phyloP scores from a whole-genome alignment of 2,888 invertebrate species.

The Lumbricus terrestris region DNA sequence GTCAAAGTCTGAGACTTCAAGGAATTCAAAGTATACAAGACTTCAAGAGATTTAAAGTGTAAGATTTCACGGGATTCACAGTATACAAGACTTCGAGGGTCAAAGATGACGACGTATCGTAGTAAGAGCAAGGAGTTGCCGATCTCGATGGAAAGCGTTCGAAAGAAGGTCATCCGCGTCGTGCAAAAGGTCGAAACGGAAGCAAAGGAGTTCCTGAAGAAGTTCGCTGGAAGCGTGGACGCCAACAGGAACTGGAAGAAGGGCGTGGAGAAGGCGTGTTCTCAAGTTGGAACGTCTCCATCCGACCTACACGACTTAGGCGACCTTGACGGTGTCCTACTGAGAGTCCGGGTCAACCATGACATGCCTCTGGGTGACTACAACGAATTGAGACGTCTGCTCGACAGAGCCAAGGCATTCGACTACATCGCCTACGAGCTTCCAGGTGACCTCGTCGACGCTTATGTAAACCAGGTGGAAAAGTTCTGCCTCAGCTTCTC shows the following conservation, averaged over 20 bases:
- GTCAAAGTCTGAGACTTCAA: background rate
- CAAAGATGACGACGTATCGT: background rate
- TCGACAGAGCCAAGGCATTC: constrained; percentile 33
- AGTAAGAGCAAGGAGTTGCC: constrained; percentile 32
- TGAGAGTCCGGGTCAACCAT: background rate
- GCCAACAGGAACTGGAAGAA: background rate
- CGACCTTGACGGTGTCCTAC: constrained; percentile 25
- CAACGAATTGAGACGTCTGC: constrained; percentile 26
- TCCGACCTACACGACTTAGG: constrained; percentile 15
- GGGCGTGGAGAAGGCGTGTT: background rate
- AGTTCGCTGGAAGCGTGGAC: background rate
- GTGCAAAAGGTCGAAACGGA: constrained; percentile 42
- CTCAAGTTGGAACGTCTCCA: background rate
- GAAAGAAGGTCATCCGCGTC: constrained; percentile 45
- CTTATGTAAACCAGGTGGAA: constrained; percentile 27
- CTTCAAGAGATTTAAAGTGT: too few relatives aligned
- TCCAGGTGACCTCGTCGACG: constrained; percentile 25
- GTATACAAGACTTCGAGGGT: background rate
- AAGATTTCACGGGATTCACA: too few relatives aligned
- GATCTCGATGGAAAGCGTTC: constrained; percentile 46
- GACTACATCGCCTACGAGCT: constrained; percentile 34
- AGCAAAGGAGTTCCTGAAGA: constrained; percentile 13
- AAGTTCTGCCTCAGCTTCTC: constrained; percentile 50
- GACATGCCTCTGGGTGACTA: constrained; percentile 7
- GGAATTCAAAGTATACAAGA: too few relatives aligned